Evolutionary conservation across 2,113 vertebrate species (phyloP), one percentile per base, ranked within the genome.

Genomic region (Aplodontia rufa): DNA sequence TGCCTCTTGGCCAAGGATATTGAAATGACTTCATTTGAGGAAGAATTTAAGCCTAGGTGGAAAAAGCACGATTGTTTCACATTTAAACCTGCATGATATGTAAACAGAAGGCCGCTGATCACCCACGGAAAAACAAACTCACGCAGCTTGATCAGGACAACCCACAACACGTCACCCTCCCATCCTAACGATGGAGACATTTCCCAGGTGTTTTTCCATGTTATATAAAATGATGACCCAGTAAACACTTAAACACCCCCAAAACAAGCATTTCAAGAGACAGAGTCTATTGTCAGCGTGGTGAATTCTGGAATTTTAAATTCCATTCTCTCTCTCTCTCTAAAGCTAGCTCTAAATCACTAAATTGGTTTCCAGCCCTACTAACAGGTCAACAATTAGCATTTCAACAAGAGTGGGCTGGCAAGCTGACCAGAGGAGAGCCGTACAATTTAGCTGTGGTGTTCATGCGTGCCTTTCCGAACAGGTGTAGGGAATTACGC

Each of bases 11-110:
- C 45, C 12, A 75, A 53, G 74, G 76, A 35, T 40, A 85, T 45
- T 76, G 55, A 82, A 78, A 83, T 90, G 60, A 90, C 69, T 26
- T 87, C 80, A 78, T 87, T 78, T 64, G 35, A 82, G 86, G 86
- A 93, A 87, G 53, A 82, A 69, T 32, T 81, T 76, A 76, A 71
- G 37, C 62, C 24, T 85, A 60, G 49, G 49, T 87, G 53, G 24
- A 76, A n/a, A 49, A 82, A 49, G 37, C 32, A 35, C 40, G 72
- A 76, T 24, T 68, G 35, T 47, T 68, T 83, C 72, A 32, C 49
- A 26, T 74, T 45, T 68, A 58, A 86, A 81, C 58, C 37, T 11
- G n/a, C 75, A 49, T 30, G 53, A 8, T 49, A 1, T 53, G 17
- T 95, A 62, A 60, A 86, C 3, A 95, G 28, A 96, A 24, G 28